These are phyloP conservation scores for Thaleichthys pacificus DNA, from an alignment of 2,797 vertebrate species.

Conservation along the genomic window DNA sequence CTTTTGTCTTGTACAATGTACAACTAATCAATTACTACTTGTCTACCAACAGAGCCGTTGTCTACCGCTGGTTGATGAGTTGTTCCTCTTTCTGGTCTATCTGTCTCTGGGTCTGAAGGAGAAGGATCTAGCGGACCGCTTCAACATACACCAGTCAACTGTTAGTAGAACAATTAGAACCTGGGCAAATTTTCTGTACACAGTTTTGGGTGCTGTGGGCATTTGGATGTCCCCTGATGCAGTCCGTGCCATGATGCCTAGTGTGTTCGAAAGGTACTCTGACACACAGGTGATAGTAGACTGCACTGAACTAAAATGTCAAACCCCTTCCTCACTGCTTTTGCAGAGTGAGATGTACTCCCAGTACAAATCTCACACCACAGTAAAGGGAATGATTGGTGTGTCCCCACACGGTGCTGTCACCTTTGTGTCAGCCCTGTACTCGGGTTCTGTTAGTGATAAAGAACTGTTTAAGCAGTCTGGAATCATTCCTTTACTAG, in stretches of 20 bases:
- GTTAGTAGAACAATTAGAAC: neutral
- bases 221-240: conserved; percentile 19
- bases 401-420: conserved; percentile 19
- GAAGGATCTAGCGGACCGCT: conserved; percentile 2
- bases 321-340: conserved; percentile 14
- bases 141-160: conserved; percentile 11
- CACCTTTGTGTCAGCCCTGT: conserved; percentile 24
- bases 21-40: neutral
- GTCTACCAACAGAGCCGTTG: conserved; percentile 1
- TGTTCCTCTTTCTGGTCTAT: conserved; percentile 12
- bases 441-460: conserved; percentile 18
- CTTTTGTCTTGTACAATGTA: neutral
- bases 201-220: neutral
- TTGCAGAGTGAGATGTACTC: conserved; percentile 22
- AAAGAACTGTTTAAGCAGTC: conserved; percentile 22
- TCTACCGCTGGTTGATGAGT: conserved; percentile 6
- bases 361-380: conserved; percentile 15
- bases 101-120: conserved; percentile 10
- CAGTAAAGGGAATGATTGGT: conserved; percentile 15
- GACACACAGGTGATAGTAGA: conserved; percentile 19
- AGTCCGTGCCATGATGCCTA: neutral
- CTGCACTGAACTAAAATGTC: conserved; percentile 14
- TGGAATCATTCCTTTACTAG: conserved; percentile 4
- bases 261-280: conserved; percentile 17
- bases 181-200: neutral